Percentiles rank a stretch among this genome's conserved stretches.
Conservation (phyloP, 1,140 invertebrate genomes). For the Gerris buenoi region DNA sequence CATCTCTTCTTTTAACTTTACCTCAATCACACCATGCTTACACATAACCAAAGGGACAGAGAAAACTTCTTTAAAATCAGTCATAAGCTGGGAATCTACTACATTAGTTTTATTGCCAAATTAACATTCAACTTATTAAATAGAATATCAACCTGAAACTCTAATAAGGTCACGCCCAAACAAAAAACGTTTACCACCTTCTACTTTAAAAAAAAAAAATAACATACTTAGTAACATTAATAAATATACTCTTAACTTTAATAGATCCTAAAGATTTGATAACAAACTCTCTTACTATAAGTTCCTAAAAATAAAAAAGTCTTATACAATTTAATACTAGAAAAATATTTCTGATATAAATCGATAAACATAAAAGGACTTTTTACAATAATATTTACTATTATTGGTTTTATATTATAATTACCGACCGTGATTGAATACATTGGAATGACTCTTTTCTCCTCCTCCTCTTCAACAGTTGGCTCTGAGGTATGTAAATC, state of each 20-base stretch:
- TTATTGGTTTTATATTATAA: too few species aligned
- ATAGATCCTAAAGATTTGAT: not conserved
- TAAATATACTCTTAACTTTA: not conserved
- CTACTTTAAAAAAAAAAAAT: not conserved
- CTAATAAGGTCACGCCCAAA: not conserved
- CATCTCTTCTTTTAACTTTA: not conserved
- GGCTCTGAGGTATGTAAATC: too few species aligned
- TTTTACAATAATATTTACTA: too few species aligned
- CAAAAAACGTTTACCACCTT: not conserved
- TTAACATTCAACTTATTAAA: not conserved
- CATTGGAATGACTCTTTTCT: too few species aligned
- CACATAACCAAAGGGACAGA: too few species aligned
- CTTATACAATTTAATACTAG: not conserved
- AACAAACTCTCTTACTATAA: not conserved
- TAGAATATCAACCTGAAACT: not conserved
- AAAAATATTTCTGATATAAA: not conserved
- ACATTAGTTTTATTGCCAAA: not conserved
- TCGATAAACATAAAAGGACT: not conserved
- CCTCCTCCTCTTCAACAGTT: too few species aligned
- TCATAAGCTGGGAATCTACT: not conserved
- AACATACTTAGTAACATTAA: not conserved
- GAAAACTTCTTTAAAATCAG: not conserved
- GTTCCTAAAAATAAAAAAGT: not conserved
- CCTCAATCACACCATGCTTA: too few species aligned
- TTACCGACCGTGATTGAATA: too few species aligned